These are phyloP conservation scores for Coleophora deauratella DNA, from an alignment of 2,888 invertebrate genomes.

Conservation along the genomic window DNA sequence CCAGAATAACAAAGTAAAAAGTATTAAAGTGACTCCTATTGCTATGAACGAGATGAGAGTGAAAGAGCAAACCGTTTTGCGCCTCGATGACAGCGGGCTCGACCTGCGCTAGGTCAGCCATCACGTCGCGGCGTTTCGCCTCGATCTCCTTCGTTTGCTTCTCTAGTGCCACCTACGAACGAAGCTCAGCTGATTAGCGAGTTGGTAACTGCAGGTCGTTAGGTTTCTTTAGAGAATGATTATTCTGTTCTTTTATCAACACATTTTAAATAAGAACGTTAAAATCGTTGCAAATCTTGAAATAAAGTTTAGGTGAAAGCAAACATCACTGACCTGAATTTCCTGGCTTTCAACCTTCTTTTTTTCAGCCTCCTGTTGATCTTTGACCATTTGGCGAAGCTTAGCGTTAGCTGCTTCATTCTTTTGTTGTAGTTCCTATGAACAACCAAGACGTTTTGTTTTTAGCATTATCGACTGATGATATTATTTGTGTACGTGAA, in stretches of 20 bases:
- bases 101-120: slow-evolving; percentile 96
- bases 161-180: slow-evolving; percentile 75
- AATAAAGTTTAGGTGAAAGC: no score
- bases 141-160: slow-evolving; percentile 95
- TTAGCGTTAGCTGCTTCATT: slow-evolving; percentile 99
- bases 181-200: no score
- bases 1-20: background rate
- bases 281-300: no score
- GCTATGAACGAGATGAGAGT: slow-evolving; percentile 32
- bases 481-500: no score
- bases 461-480: no score
- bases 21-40: background rate
- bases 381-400: slow-evolving; percentile 98
- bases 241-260: no score
- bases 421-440: slow-evolving; percentile 91
- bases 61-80: slow-evolving; percentile 85
- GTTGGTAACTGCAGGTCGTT: no score
- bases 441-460: background rate
- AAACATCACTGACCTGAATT: slow-evolving; percentile 78
- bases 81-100: slow-evolving; percentile 99
- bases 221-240: no score
- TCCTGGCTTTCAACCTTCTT: slow-evolving; percentile 99
- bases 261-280: no score
- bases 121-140: slow-evolving; percentile 94
- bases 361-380: slow-evolving; percentile 99